Percentiles rank a stretch among this genome's conserved stretches.
Conservation (phyloP, 2,888 invertebrate species). For the Halictus quadricinctus region DNA sequence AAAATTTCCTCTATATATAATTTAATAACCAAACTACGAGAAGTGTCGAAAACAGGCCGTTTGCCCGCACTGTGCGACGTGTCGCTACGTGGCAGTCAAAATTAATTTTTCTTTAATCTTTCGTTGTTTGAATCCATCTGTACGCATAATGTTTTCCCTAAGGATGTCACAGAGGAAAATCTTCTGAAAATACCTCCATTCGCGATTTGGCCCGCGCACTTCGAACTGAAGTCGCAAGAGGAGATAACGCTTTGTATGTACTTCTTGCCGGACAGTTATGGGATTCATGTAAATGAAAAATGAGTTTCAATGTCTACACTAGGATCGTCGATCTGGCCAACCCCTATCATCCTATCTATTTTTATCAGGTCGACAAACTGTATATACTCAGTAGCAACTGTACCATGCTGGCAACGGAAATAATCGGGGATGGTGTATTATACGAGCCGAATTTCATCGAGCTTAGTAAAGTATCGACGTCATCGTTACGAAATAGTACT, state of each 20-base stretch:
- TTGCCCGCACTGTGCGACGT: too few relatives aligned
- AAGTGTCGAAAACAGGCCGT: too few relatives aligned
- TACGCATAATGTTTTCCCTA: background rate
- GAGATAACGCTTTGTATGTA: conserved; percentile 77
- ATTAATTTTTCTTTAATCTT: background rate
- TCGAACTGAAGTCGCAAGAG: conserved; percentile 78
- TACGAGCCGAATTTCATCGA: conserved; percentile 74
- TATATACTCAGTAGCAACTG: conserved; percentile 82
- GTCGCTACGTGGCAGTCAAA: background rate
- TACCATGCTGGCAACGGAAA: conserved; percentile 78
- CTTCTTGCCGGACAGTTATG: conserved; percentile 79
- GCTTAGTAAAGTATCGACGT: conserved; percentile 61
- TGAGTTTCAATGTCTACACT: background rate
- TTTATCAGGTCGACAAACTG: conserved; percentile 79
- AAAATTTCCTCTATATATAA: too few relatives aligned
- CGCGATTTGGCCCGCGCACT: conserved; percentile 81
- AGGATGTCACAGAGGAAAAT: conserved; percentile 74
- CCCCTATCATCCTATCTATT: background rate
- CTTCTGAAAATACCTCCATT: conserved; percentile 77
- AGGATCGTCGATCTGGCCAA: background rate
- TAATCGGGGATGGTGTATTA: conserved; percentile 82
- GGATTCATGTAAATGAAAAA: conserved; percentile 73
- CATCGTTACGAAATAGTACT: conserved; percentile 2
- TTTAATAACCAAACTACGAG: too few relatives aligned
- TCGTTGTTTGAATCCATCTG: background rate